These are phyloP conservation scores for Drosophila sucinea DNA, from an alignment of 1,140 invertebrate genomes.

Conservation along the genomic window DNA sequence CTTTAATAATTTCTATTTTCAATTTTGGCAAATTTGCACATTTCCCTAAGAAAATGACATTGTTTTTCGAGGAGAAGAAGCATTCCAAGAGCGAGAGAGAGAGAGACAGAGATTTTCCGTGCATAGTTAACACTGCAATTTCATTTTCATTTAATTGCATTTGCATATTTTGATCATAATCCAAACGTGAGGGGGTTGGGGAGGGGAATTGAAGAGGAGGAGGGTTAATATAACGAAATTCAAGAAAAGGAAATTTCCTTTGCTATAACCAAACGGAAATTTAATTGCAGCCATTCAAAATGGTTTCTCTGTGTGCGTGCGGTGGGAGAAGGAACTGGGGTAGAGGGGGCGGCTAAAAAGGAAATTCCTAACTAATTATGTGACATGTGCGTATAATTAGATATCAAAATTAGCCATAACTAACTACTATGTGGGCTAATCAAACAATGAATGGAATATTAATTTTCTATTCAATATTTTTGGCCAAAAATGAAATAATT, in stretches of 20 bases:
- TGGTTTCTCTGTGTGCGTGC: background rate
- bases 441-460: conserved; percentile 23
- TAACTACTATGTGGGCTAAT: conserved; percentile 44
- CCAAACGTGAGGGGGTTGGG: background rate
- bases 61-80: conserved; percentile 21
- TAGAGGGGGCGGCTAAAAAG: conserved; percentile 3
- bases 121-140: conserved; percentile 11
- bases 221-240: conserved; percentile 32
- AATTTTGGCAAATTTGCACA: conserved; percentile 9
- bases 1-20: conserved; percentile 11
- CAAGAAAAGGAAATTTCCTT: conserved; percentile 6
- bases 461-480: conserved; percentile 6
- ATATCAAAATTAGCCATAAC: conserved; percentile 32
- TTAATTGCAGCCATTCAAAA: conserved; percentile 8
- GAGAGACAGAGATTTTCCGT: conserved; percentile 14
- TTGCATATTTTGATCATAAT: conserved; percentile 80
- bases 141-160: conserved; percentile 70
- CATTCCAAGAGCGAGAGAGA: too few species aligned
- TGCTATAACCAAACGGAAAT: conserved; percentile 12
- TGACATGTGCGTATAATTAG: conserved; percentile 56
- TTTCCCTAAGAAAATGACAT: conserved; percentile 34
- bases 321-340: background rate
- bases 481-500: conserved; percentile 4
- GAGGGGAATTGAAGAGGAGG: background rate
- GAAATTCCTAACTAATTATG: conserved; percentile 48